Evolutionary conservation across 2,888 invertebrate genomes (phyloP).

Genomic region (Diachrysia chrysitis): DNA sequence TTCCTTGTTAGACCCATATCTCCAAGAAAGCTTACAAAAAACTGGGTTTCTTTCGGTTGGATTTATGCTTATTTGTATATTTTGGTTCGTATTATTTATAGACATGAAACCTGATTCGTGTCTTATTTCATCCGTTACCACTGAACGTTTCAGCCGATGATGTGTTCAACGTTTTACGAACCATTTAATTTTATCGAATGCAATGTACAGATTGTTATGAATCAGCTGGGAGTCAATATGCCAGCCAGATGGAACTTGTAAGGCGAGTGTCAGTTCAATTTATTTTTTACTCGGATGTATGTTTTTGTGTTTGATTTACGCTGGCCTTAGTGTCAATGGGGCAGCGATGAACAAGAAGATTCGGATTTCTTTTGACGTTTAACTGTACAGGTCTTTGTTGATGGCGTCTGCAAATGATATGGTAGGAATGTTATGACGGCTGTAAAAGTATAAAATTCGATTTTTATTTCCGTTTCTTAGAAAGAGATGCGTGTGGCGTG

Average conservation of each 20-base stretch:
- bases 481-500: conserved; percentile 33
- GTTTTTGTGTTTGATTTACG: conserved; percentile 47
- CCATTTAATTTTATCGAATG: conserved; percentile 55
- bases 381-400: conserved; percentile 8
- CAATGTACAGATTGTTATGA: conserved; percentile 52
- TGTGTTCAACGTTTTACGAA: conserved; percentile 41
- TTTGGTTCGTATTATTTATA: not conserved
- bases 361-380: conserved; percentile 37
- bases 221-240: conserved; percentile 54
- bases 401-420: conserved; percentile 17
- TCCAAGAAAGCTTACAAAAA: not conserved
- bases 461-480: conserved; percentile 45
- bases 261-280: conserved; percentile 39
- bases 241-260: conserved; percentile 45
- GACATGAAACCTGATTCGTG: conserved; percentile 7
- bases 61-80: not conserved
- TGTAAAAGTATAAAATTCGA: conserved; percentile 33
- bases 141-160: conserved; percentile 16
- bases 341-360: conserved; percentile 38
- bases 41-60: not conserved
- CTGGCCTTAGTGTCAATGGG: conserved; percentile 49
- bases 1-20: not conserved
- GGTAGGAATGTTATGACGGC: conserved; percentile 32
- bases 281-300: conserved; percentile 45
- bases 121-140: conserved; percentile 24